Percentiles rank a stretch among this genome's conserved stretches.
phyloP scores from a whole-genome alignment of 2,888 invertebrate genomes.

The Willowsia nigromaculata region DNA sequence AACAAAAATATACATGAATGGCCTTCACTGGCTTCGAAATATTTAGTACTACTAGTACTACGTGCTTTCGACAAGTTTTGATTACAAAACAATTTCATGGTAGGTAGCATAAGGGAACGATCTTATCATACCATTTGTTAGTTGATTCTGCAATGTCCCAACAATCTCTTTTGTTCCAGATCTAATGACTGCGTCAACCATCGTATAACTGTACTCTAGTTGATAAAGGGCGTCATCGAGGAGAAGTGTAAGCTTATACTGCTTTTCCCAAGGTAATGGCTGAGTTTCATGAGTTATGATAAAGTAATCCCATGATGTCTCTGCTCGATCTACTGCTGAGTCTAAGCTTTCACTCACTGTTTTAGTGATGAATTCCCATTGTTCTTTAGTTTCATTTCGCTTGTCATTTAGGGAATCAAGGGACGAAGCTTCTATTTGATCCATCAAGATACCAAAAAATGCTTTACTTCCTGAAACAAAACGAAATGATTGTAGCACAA shows the following conservation, averaged over 20 bases:
- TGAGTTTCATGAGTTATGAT: conserved; percentile 54
- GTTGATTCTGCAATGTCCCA: conserved; percentile 67
- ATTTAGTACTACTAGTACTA: too few species aligned
- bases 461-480: conserved; percentile 68
- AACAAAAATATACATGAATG: background rate
- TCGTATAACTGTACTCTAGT: conserved; percentile 70
- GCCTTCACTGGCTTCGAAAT: background rate
- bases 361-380: conserved; percentile 71
- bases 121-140: conserved; percentile 63
- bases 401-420: conserved; percentile 22
- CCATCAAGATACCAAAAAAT: conserved; percentile 75
- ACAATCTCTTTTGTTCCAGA: conserved; percentile 75
- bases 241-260: background rate
- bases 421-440: conserved; percentile 66
- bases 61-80: too few species aligned
- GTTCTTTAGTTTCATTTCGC: conserved; percentile 59
- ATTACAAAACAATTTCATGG: too few species aligned
- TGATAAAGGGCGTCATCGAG: conserved; percentile 57
- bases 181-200: conserved; percentile 73
- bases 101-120: too few species aligned
- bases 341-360: conserved; percentile 71
- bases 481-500: too few species aligned
- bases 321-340: conserved; percentile 54
- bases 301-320: conserved; percentile 65
- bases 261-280: conserved; percentile 74